A percentile compares a stretch with the other conserved stretches of the same genome.
Conservation (phyloP, 2,888 invertebrate genomes). For the Hirtodrosophila confusa region DNA sequence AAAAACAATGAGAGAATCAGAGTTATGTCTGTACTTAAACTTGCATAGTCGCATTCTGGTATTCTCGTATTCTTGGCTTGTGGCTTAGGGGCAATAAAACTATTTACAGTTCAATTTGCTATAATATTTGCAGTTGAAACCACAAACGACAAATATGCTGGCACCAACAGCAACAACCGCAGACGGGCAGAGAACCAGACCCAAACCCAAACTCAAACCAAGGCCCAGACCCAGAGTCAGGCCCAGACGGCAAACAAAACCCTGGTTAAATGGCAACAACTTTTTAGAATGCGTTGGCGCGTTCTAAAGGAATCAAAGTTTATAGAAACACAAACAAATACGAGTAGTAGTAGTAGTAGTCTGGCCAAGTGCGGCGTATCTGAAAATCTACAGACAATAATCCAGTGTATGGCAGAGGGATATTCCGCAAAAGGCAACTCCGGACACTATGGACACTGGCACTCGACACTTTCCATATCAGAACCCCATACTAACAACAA, state of each 20-base stretch:
- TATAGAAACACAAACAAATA: conserved; percentile 53
- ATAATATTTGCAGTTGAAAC: conserved; percentile 73
- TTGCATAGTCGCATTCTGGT: conserved; percentile 19
- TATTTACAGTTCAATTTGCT: conserved; percentile 80
- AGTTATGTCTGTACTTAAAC: conserved; percentile 35
- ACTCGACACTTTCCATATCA: conserved; percentile 70
- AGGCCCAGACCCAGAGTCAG: conserved; percentile 6
- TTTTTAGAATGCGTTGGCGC: conserved; percentile 67
- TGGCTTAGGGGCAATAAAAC: conserved; percentile 73
- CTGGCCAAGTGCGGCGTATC: conserved; percentile 44
- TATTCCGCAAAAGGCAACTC: conserved; percentile 41
- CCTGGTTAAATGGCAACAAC: conserved; percentile 48
- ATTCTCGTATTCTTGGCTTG: conserved; percentile 42
- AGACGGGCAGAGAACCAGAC: conserved; percentile 28
- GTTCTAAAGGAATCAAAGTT: conserved; percentile 72
- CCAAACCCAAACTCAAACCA: conserved; percentile 5
- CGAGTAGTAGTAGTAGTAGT: conserved; percentile 1
- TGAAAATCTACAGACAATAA: conserved; percentile 74
- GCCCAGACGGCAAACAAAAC: conserved; percentile 10
- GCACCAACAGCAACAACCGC: conserved; percentile 44
- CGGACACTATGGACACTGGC: conserved; percentile 43
- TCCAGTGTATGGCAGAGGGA: conserved; percentile 60
- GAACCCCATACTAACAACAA: conserved; percentile 32
- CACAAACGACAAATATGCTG: conserved; percentile 76
- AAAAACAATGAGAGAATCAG: conserved; percentile 45